Percentiles rank a stretch among this genome's conserved stretches.
phyloP scores from a whole-genome alignment of 2,888 invertebrate genomes.

The Dicycla oo region DNA sequence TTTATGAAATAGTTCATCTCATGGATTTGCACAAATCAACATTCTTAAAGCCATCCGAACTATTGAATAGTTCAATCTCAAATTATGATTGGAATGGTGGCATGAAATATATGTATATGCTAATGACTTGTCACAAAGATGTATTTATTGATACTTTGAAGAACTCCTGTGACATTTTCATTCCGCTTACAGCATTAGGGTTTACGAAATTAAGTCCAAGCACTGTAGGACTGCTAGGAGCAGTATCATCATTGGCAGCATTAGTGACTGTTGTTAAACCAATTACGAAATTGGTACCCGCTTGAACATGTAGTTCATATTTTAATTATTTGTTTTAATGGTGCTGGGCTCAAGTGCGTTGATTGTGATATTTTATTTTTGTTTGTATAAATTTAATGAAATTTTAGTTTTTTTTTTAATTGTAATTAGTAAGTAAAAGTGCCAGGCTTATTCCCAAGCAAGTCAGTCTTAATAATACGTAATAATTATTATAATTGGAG shows the following conservation, averaged over 20 bases:
- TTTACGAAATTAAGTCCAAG: conserved; percentile 94
- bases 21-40: conserved; percentile 87
- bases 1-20: conserved; percentile 94
- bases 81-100: conserved; percentile 73
- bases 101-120: conserved; percentile 76
- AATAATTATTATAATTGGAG: neutral
- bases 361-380: conserved; percentile 45
- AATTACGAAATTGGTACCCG: conserved; percentile 93
- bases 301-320: conserved; percentile 70
- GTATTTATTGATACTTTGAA: conserved; percentile 95
- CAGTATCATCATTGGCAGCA: conserved; percentile 95
- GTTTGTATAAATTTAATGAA: neutral
- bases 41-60: conserved; percentile 84
- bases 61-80: conserved; percentile 76
- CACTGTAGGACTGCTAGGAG: conserved; percentile 94
- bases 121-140: conserved; percentile 89
- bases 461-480: conserved; percentile 7
- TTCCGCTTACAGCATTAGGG: conserved; percentile 95
- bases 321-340: conserved; percentile 37
- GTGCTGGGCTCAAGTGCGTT: conserved; percentile 55
- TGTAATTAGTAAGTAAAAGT: conserved; percentile 16
- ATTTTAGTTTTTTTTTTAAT: neutral
- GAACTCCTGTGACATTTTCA: conserved; percentile 96
- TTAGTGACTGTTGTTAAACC: conserved; percentile 94
- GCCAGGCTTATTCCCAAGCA: conserved; percentile 6